Conservation (phyloP, 2,797 vertebrate genomes). For the Epinephelus coioides region DNA sequence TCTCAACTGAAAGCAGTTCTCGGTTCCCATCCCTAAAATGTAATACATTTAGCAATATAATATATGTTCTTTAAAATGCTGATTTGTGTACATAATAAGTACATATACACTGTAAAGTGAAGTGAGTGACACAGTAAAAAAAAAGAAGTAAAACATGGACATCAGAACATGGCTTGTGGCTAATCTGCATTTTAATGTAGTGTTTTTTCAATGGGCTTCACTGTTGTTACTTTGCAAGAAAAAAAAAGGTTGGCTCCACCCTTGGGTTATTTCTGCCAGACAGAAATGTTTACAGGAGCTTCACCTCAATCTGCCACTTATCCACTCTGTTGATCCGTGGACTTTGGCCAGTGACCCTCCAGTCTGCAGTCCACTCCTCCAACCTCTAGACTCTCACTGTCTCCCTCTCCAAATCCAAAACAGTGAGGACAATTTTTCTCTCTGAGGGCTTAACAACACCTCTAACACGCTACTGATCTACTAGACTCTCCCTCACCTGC, state of each 20-base stretch:
- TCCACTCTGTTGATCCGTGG: neutral
- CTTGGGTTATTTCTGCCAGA: neutral
- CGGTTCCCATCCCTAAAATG: too few relatives aligned
- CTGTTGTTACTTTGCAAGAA: neutral
- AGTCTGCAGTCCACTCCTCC: neutral
- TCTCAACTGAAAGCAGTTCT: too few relatives aligned
- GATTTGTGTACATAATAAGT: neutral
- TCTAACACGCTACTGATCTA: neutral
- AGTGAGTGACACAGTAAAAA: neutral
- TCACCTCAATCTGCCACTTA: slow-evolving; percentile 4
- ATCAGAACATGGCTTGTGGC: neutral
- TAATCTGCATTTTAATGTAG: neutral
- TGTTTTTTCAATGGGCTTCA: neutral
- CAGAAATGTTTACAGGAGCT: slow-evolving; percentile 6
- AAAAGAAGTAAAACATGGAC: neutral
- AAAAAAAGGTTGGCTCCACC: neutral
- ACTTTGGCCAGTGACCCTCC: slow-evolving; percentile 22
- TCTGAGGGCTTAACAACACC: neutral
- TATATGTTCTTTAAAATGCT: too few relatives aligned
- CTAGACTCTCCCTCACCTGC: slow-evolving; percentile 21
- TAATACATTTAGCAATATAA: too few relatives aligned
- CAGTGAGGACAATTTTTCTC: slow-evolving; percentile 2
- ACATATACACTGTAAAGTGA: neutral
- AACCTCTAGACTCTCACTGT: slow-evolving; percentile 4
- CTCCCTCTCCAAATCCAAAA: slow-evolving; percentile 18